A percentile compares a stretch with the other conserved stretches of the same genome.
phyloP scores from a whole-genome alignment of 92 coral and sea anemone genomes.

The Bergia puertoricense region DNA sequence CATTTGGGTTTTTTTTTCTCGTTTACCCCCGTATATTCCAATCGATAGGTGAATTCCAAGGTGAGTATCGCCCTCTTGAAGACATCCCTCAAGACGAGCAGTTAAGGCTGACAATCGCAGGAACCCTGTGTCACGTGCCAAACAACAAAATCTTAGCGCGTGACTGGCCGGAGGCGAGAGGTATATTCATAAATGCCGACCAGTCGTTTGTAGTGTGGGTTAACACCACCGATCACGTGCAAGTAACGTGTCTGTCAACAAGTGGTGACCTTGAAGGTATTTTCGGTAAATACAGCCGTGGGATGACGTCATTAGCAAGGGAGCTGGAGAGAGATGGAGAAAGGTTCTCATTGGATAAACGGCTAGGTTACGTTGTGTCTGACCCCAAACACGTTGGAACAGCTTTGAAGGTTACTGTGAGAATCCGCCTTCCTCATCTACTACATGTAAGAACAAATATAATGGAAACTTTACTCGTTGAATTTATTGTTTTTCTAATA shows the following conservation, averaged over 20 bases:
- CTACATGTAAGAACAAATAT: slow-evolving; percentile 53
- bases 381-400: slow-evolving; percentile 82
- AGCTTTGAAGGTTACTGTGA: slow-evolving; percentile 60
- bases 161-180: slow-evolving; percentile 92
- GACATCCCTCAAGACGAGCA: slow-evolving; percentile 58
- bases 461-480: no score
- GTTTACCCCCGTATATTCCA: not conserved
- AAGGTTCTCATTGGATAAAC: slow-evolving; percentile 65
- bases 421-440: slow-evolving; percentile 69
- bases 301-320: slow-evolving; percentile 59
- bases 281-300: slow-evolving; percentile 64
- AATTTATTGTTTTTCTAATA: no score
- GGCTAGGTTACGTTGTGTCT: slow-evolving; percentile 79
- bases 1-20: not conserved
- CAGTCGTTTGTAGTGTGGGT: slow-evolving; percentile 75
- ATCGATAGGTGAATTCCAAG: slow-evolving; percentile 67
- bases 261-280: slow-evolving; percentile 51
- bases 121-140: slow-evolving; percentile 52
- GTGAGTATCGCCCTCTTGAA: slow-evolving; percentile 62
- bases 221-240: slow-evolving; percentile 77
- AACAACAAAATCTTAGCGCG: slow-evolving; percentile 70
- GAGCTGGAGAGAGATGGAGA: slow-evolving; percentile 71
- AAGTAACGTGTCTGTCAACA: slow-evolving; percentile 56
- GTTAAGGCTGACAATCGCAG: slow-evolving; percentile 35
- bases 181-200: slow-evolving; percentile 63